Conservation (phyloP, 2,113 vertebrate genomes). For the Protobothrops mucrosquamatus region DNA sequence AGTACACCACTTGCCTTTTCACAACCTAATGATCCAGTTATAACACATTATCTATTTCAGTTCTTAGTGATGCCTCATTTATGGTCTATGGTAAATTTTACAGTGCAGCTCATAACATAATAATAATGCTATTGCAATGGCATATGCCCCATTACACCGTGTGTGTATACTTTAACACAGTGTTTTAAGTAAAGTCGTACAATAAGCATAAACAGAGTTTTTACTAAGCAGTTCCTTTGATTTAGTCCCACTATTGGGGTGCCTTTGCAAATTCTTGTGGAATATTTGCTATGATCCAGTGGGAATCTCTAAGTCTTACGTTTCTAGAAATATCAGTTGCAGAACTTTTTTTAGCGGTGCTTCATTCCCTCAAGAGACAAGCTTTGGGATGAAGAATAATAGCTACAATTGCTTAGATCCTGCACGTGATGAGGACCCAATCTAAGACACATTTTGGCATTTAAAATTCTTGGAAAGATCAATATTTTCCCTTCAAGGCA, state of each 20-base stretch:
- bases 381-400: neutral
- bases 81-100: conserved; percentile 8
- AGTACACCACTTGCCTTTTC: neutral
- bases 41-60: conserved; percentile 21
- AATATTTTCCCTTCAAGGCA: neutral
- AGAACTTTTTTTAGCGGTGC: neutral
- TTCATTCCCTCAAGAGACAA: neutral
- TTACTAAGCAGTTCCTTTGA: neutral
- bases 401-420: neutral
- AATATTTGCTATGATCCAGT: neutral
- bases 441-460: neutral
- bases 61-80: conserved; percentile 28
- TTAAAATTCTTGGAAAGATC: neutral
- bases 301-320: neutral
- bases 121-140: conserved; percentile 12
- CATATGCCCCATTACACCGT: neutral
- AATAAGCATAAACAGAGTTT: neutral
- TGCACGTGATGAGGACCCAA: neutral
- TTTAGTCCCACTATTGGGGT: neutral
- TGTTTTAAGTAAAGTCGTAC: neutral
- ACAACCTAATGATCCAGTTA: conserved; percentile 21
- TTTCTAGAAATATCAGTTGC: neutral
- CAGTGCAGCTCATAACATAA: conserved; percentile 9
- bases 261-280: neutral
- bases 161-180: neutral